Evolutionary conservation across 2,888 invertebrate genomes (phyloP), one percentile per base, ranked within the genome.

Genomic region (Xanthorhoe spadicearia): DNA sequence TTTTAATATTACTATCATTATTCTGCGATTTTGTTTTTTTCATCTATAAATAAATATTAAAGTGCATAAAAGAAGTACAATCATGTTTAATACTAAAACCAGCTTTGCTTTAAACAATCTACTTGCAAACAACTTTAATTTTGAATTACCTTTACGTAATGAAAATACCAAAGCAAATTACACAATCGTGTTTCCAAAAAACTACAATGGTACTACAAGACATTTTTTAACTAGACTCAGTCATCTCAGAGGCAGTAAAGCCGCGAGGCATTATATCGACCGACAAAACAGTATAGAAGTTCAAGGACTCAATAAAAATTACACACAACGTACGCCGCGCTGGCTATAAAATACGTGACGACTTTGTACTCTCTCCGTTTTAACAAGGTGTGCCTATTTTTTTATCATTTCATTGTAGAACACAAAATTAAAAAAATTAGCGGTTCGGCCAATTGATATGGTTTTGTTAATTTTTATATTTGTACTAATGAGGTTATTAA

Each of bases 241-340:
- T 79, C 80, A 84, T 83, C 79, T 80, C 75, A 72, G 79, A 77
- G 73, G 75, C 77, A 76, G 76, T 75, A 81, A 82, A 81, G 78
- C 78, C 74, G 77, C 76, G 79, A 80, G 81, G 83, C 85, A 89
- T 86, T 90, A 92, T 92, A 92, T 92, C 91, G 92, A 92, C 90
- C 91, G 87, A 80, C 87, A 82, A 86, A 91, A 90, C 87, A 85
- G 86, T 85, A 78, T 82, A 77, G 87, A 92, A 90, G 92, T 93
- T 92, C 92, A 92, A 92, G 92, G 92, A 81, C 87, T 85, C 85
- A 84, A 90, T 90, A 90, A 91, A 91, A 90, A 85, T 82, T 84
- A 84, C 83, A 86, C 85, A 69, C 68, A 82, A 78, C 87, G 85
- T 86, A 83, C 82, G 77, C 75, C 58, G 72, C 65, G 73, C 74